Percentiles rank a stretch among this genome's conserved stretches.
Conservation (phyloP, 2,888 invertebrate genomes). For the Acleris holmiana region DNA sequence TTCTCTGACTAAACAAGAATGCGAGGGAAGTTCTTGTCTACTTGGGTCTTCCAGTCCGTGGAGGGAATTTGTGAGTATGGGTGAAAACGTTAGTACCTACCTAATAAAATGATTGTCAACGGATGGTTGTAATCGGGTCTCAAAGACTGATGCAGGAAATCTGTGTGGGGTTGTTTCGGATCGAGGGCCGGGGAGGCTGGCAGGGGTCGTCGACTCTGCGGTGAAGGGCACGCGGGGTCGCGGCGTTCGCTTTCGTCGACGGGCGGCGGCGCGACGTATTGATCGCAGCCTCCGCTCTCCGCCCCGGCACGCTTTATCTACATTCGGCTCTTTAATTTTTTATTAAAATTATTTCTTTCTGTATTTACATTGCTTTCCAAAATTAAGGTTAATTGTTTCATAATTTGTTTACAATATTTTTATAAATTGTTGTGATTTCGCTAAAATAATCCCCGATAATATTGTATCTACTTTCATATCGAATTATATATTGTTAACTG, state of each 20-base stretch:
- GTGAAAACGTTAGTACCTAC: too few relatives aligned
- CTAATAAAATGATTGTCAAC: conserved; percentile 17
- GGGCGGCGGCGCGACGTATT: conserved; percentile 61
- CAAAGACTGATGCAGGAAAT: conserved; percentile 63
- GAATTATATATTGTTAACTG: too few relatives aligned
- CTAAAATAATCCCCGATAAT: too few relatives aligned
- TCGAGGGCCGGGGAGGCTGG: conserved; percentile 49
- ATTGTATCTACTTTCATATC: too few relatives aligned
- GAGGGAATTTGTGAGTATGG: too few relatives aligned
- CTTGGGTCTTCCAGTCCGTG: too few relatives aligned
- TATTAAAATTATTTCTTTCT: conserved; percentile 35
- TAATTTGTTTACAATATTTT: background rate
- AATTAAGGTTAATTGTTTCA: background rate
- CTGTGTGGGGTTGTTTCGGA: conserved; percentile 53
- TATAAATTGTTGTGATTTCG: too few relatives aligned
- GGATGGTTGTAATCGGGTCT: conserved; percentile 66
- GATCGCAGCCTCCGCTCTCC: conserved; percentile 77
- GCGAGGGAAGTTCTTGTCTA: background rate
- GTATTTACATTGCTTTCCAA: conserved; percentile 10
- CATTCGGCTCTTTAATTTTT: conserved; percentile 48
- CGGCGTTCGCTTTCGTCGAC: conserved; percentile 78
- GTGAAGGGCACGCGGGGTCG: conserved; percentile 81
- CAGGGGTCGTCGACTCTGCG: conserved; percentile 77
- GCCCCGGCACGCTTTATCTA: conserved; percentile 49
- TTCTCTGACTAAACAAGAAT: conserved; percentile 2